phyloP scores from a whole-genome alignment of 2,888 invertebrate genomes.

The Sesia apiformis region DNA sequence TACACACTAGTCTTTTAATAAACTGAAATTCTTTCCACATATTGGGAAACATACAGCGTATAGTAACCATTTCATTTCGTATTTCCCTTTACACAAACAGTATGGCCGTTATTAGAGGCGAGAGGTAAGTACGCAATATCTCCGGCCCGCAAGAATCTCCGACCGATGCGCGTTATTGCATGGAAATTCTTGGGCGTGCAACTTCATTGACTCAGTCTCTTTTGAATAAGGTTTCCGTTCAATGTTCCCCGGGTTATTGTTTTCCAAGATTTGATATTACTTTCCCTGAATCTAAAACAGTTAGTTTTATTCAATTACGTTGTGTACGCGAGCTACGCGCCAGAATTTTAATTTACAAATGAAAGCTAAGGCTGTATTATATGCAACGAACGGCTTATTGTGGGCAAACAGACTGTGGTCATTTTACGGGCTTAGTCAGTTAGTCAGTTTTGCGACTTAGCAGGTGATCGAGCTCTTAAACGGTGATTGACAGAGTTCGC shows the following conservation, averaged over 20 bases:
- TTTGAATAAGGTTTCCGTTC: conserved; percentile 63
- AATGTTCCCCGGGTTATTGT: conserved; percentile 66
- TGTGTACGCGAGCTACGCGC: background rate
- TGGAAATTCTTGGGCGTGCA: conserved; percentile 71
- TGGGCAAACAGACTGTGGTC: no score
- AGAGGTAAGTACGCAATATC: conserved; percentile 72
- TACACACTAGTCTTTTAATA: no score
- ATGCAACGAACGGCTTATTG: no score
- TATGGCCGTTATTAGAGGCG: conserved; percentile 67
- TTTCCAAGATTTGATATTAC: conserved; percentile 67
- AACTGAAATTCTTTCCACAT: no score
- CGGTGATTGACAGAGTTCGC: no score
- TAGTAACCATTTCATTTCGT: conserved; percentile 63
- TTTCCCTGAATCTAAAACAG: conserved; percentile 52
- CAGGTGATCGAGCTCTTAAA: no score
- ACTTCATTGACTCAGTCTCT: conserved; percentile 66
- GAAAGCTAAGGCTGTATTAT: no score
- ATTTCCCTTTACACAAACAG: conserved; percentile 63
- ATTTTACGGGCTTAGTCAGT: no score
- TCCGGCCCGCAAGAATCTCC: conserved; percentile 26
- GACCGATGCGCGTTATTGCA: conserved; percentile 63
- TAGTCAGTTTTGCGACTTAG: no score
- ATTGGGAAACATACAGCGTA: conserved; percentile 48
- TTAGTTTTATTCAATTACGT: conserved; percentile 57
- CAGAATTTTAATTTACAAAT: background rate